Evolutionary conservation across 1,140 invertebrate genomes (phyloP).

Genomic region (Drosophila virilis): DNA sequence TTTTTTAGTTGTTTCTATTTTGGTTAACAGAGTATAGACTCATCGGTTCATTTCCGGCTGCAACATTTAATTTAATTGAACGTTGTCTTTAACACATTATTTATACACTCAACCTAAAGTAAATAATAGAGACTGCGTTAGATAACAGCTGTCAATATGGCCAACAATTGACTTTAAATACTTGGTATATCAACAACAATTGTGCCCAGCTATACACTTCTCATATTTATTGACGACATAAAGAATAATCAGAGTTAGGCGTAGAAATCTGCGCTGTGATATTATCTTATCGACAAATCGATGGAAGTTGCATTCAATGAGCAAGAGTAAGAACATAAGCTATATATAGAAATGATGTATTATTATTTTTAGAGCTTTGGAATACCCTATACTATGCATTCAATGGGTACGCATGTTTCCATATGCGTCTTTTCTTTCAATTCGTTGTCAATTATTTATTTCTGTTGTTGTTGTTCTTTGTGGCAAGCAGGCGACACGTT

Average conservation of each 20-base stretch:
- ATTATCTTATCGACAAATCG: background rate
- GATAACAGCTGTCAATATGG: background rate
- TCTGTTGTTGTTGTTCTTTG: slow-evolving; percentile 6
- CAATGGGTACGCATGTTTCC: slow-evolving; percentile 12
- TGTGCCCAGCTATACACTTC: background rate
- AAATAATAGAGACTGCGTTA: background rate
- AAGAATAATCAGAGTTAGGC: background rate
- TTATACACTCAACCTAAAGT: background rate
- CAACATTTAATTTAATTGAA: background rate
- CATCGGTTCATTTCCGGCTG: too few species aligned
- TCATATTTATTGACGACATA: background rate
- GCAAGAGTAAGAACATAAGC: too few species aligned
- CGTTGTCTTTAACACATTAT: background rate
- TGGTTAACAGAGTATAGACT: too few species aligned
- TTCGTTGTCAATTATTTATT: slow-evolving; percentile 2
- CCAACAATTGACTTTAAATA: background rate
- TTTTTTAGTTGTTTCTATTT: too few species aligned
- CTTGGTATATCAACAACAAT: background rate
- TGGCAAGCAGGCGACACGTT: slow-evolving; percentile 47
- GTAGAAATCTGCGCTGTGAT: too few species aligned
- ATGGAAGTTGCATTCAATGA: background rate
- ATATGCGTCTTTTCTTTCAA: background rate
- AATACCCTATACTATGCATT: background rate
- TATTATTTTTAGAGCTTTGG: too few species aligned
- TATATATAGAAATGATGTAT: too few species aligned